Evolutionary conservation across 2,888 invertebrate species (phyloP).

Genomic region (Ditula angustiorana): DNA sequence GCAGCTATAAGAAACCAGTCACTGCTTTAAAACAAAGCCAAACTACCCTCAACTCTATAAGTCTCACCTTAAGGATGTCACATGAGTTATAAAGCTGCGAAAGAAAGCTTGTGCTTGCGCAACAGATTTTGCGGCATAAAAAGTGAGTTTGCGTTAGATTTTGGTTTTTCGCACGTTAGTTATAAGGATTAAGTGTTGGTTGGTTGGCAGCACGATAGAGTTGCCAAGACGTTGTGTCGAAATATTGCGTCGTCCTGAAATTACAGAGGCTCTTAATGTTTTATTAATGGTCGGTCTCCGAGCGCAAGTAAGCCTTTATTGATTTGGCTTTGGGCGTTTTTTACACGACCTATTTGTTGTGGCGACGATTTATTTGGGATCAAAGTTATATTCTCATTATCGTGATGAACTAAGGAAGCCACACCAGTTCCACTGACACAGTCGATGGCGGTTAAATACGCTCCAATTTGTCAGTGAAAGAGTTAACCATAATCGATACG

Average conservation of each 20-base stretch:
- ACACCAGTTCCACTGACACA: no score
- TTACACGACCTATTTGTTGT: constrained; percentile 2
- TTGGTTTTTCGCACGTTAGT: neutral
- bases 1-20: neutral
- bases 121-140: neutral
- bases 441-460: no score
- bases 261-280: constrained; percentile 47
- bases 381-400: neutral
- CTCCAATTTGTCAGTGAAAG: no score
- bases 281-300: constrained; percentile 46
- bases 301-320: constrained; percentile 43
- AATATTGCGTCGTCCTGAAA: constrained; percentile 46
- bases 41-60: neutral
- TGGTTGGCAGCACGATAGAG: no score
- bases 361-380: neutral
- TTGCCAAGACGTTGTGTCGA: constrained; percentile 38
- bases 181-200: no score
- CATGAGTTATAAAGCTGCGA: constrained; percentile 2
- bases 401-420: no score
- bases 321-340: constrained; percentile 34
- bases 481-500: no score
- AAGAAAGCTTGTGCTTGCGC: neutral
- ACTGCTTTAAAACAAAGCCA: neutral
- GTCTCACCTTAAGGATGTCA: neutral
- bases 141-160: constrained; percentile 3